phyloP scores from a whole-genome alignment of 1,140 invertebrate species.

The Drosophila murphyi region DNA sequence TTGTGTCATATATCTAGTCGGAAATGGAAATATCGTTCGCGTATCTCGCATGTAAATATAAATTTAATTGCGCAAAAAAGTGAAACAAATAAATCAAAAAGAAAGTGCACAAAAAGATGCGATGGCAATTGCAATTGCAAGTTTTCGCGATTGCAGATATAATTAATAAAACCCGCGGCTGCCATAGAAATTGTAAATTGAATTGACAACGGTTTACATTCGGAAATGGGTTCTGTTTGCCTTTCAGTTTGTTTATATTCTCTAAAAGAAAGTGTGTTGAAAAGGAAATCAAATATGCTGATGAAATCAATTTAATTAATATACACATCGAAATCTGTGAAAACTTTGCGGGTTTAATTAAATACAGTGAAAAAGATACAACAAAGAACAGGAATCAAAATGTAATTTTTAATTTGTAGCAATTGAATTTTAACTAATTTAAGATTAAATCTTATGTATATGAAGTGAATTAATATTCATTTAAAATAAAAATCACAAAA shows the following conservation, averaged over 20 bases:
- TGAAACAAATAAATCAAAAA: slow-evolving; percentile 53
- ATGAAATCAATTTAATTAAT: slow-evolving; percentile 21
- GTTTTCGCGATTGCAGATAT: slow-evolving; percentile 36
- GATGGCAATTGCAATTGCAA: slow-evolving; percentile 11
- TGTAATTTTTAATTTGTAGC: background rate
- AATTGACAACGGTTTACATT: slow-evolving; percentile 35
- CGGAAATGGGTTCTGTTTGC: background rate
- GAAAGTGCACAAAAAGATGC: slow-evolving; percentile 36
- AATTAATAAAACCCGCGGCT: slow-evolving; percentile 44
- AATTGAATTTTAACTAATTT: background rate
- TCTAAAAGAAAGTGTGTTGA: background rate
- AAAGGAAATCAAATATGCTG: slow-evolving; percentile 1
- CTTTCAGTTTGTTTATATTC: slow-evolving; percentile 2
- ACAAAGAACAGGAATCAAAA: background rate
- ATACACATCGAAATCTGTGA: slow-evolving; percentile 4
- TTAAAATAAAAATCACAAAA: no score
- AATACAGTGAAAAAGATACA: background rate
- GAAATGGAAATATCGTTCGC: slow-evolving; percentile 56
- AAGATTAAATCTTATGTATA: background rate
- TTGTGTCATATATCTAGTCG: slow-evolving; percentile 52
- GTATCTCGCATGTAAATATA: slow-evolving; percentile 63
- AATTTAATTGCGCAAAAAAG: slow-evolving; percentile 76
- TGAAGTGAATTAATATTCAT: no score
- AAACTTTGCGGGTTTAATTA: slow-evolving; percentile 3
- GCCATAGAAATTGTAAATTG: slow-evolving; percentile 67